Evolutionary conservation across 2,797 vertebrate species (phyloP).

Genomic region (Arvicola amphibius): DNA sequence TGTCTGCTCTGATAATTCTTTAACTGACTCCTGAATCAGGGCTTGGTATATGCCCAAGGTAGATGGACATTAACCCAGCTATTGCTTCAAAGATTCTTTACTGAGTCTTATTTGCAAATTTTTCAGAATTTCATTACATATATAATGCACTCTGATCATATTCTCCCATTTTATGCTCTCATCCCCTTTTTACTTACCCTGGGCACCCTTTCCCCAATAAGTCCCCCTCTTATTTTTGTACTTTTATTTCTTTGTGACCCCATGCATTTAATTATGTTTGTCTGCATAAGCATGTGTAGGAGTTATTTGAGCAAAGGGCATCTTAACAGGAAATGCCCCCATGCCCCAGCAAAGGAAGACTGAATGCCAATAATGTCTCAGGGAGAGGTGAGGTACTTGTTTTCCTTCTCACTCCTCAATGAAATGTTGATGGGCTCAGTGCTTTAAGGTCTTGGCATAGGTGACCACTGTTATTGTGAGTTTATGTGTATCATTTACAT

Average conservation of each 20-base stretch:
- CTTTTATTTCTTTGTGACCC: background rate
- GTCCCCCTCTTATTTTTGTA: background rate
- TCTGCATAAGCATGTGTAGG: background rate
- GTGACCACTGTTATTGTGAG: background rate
- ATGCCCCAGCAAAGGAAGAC: background rate
- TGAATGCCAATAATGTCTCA: background rate
- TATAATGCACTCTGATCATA: background rate
- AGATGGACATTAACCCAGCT: constrained; percentile 12
- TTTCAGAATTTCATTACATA: background rate
- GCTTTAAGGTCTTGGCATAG: background rate
- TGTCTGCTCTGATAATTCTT: constrained; percentile 49
- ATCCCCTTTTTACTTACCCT: background rate
- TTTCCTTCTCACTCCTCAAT: background rate
- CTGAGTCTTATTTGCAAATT: background rate
- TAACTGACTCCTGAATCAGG: background rate
- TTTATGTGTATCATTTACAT: background rate
- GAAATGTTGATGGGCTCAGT: background rate
- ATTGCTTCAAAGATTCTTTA: background rate
- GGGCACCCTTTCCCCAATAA: background rate
- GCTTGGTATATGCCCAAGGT: background rate
- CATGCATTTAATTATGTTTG: background rate
- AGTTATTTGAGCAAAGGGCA: background rate
- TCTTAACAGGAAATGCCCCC: background rate
- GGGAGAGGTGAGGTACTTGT: background rate
- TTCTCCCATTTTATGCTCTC: background rate